Evolutionary conservation across 2,888 invertebrate species (phyloP), one percentile per base, ranked within the genome.

Genomic region (Heterodera filipjevi): DNA sequence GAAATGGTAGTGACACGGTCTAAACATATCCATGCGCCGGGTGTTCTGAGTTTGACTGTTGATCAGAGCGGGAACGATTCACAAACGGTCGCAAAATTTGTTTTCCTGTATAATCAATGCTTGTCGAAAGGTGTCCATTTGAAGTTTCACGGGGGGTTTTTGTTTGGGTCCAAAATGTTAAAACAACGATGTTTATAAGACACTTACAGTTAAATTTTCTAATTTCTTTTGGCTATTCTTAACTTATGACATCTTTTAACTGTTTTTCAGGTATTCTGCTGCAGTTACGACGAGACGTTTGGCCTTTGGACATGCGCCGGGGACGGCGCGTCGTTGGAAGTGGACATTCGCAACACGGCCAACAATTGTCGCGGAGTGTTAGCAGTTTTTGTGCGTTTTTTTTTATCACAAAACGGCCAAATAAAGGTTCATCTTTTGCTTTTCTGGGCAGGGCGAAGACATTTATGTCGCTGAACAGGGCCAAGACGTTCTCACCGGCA

Each of bases 401-500:
- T 73, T 46, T 6, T 5, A 22, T 33, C 27, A 5, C 30, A 46
- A 35, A n/a, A 22, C 49, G 16, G 3, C 6, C 10, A 59, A 59
- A 10, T 10, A 33, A 49, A 32, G 2, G 32, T 53, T 27, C n/a
- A 27, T 32, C 3, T n/a, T 46, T 27, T 22, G 14, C 19, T n/a
- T 22, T n/a, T 39, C 14, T 22, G 10, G 33, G 30, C 16, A 79
- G 79, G 77, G 71, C n/a, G 80, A 80, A 10, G 66, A 79, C 30
- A 53, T 80, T 30, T 80, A 81, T 39, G 68, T 80, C 8, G 80
- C 73, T 32, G 74, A 80, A 35, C 75, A 44, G 22, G 71, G 53
- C 33, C 39, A 66, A 73, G 79, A 80, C 68, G 44, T 49, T 16
- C 66, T 80, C 59, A 81, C 80, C 32, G 74, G 79, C n/a, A 80